Evolutionary conservation across 2,888 invertebrate genomes (phyloP), one percentile per base, ranked within the genome.

Genomic region (Oligia latruncula): DNA sequence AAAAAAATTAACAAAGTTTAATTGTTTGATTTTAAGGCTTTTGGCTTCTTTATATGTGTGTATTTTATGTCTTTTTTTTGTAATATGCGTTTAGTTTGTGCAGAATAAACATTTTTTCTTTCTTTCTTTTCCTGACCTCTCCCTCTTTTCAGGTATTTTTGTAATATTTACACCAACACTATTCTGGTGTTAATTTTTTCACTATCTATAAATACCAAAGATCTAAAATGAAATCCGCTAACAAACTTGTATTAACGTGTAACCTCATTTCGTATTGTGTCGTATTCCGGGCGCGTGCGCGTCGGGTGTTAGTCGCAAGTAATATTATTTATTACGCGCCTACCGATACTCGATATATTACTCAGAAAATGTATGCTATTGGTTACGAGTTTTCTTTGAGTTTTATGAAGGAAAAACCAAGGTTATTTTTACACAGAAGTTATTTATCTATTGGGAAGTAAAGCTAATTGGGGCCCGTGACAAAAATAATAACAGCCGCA

Each of bases 271-370:
- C 46, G 17, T 29, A 58, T 23, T 35, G 5, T 43, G 62, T 71
- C 43, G 62, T 71, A 83, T 74, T 85, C 81, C 15, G n/a, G 20
- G 15, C 55, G 66, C 74, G 74, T 74, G 17, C 62, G 67, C 67
- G 49, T 62, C 35, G 62, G 52, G 71, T 73, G 55, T 81, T 74
- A 58, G 82, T 80, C 81, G 15, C 62, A 74, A 74, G 71, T 74
- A 71, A 85, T 71, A 85, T 81, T 74, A 71, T 85, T 71, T 81
- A 82, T 74, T 23, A 52, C 55, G 20, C 40, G 35, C 49, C 64
- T 29, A 62, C 43, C 43, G 40, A 68, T 35, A 29, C 40, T 20
- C 46, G 23, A 71, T 71, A 85, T 49, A 85, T 81, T 74, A 74
- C 62, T 62, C 58, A 65, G 65, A 73, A 84, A 71, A 84, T 84